A percentile compares a stretch with the other conserved stretches of the same genome.
phyloP scores from a whole-genome alignment of 2,797 vertebrate genomes.

The Enteromius treurensis region DNA sequence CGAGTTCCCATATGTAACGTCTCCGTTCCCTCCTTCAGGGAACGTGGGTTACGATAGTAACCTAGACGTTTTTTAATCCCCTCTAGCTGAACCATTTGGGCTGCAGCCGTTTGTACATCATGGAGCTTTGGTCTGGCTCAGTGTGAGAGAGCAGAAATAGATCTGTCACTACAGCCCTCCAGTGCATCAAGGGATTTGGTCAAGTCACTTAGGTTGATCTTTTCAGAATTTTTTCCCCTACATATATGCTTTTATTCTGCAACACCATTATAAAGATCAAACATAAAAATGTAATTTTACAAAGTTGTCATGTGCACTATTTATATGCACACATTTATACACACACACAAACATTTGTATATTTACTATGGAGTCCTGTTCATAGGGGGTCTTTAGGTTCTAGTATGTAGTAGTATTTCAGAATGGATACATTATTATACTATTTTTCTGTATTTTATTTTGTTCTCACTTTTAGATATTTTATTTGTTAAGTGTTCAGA shows the following conservation, averaged over 20 bases:
- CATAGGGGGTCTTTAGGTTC: not conserved
- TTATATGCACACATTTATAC: not conserved
- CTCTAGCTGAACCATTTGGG: slow-evolving; percentile 22
- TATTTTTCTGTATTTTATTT: not conserved
- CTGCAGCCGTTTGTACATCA: not conserved
- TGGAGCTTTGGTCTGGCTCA: slow-evolving; percentile 21
- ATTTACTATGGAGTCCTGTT: no score
- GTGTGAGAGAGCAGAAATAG: slow-evolving; percentile 19
- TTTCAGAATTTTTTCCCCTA: slow-evolving; percentile 7
- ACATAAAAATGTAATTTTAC: not conserved
- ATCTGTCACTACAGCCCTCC: slow-evolving; percentile 22
- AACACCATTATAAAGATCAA: not conserved
- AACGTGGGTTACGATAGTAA: no score
- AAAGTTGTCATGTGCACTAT: not conserved
- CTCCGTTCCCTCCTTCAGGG: no score
- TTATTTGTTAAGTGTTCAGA: not conserved
- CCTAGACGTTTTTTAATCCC: slow-evolving; percentile 42
- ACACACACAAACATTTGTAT: no score
- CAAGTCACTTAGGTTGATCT: slow-evolving; percentile 13
- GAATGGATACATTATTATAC: not conserved
- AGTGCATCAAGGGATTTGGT: slow-evolving; percentile 37
- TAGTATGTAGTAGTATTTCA: not conserved
- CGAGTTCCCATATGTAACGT: no score
- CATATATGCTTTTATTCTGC: not conserved
- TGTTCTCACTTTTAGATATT: not conserved